phyloP scores from a whole-genome alignment of 2,113 vertebrate species.

The Phrynosoma blainvillii region DNA sequence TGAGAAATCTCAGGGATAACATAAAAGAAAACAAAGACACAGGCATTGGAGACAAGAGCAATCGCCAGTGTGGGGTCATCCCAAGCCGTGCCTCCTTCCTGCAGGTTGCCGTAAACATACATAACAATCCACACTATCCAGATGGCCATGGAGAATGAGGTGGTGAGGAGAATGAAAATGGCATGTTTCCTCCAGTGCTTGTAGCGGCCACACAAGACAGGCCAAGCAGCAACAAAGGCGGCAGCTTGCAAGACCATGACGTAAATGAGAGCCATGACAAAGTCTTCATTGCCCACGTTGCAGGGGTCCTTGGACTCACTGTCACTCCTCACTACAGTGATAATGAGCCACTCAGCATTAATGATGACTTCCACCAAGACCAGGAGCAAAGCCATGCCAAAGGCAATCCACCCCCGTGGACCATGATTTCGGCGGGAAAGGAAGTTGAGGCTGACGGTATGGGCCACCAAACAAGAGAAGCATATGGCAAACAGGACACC shows the following conservation, averaged over 20 bases:
- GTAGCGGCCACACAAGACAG: slow-evolving; percentile 78
- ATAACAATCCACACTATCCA: slow-evolving; percentile 93
- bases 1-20: slow-evolving; percentile 86
- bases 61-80: slow-evolving; percentile 92
- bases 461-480: slow-evolving; percentile 89
- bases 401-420: slow-evolving; percentile 80
- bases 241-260: slow-evolving; percentile 88
- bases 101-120: slow-evolving; percentile 87
- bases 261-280: slow-evolving; percentile 92
- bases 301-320: slow-evolving; percentile 69
- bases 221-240: slow-evolving; percentile 72
- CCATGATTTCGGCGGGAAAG: slow-evolving; percentile 75
- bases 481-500: slow-evolving; percentile 90
- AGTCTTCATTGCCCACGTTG: slow-evolving; percentile 84
- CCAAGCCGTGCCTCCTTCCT: slow-evolving; percentile 72
- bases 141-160: slow-evolving; percentile 80
- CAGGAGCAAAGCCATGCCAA: slow-evolving; percentile 78
- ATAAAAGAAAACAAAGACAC: slow-evolving; percentile 87
- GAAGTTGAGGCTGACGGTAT: slow-evolving; percentile 84
- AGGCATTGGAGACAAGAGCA: slow-evolving; percentile 87
- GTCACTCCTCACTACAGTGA: slow-evolving; percentile 82
- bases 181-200: slow-evolving; percentile 82
- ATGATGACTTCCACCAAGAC: slow-evolving; percentile 91
- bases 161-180: slow-evolving; percentile 78
- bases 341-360: slow-evolving; percentile 93